phyloP scores from a whole-genome alignment of 2,113 vertebrate genomes.

The Platysteira castanea region DNA sequence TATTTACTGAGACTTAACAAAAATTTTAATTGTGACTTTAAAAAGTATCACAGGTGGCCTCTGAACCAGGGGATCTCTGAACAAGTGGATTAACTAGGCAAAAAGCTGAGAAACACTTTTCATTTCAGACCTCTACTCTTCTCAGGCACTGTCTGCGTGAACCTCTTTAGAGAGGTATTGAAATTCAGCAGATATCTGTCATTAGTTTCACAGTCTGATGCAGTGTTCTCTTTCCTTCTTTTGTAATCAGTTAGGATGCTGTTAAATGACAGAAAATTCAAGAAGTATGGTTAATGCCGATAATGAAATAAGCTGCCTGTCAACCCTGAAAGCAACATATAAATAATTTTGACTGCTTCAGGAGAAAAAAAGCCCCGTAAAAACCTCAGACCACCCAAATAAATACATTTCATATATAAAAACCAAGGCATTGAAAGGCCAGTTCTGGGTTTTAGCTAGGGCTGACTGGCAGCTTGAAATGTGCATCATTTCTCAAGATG shows the following conservation, averaged over 20 bases:
- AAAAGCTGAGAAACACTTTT: background rate
- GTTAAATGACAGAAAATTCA: background rate
- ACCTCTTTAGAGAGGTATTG: background rate
- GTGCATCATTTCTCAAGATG: background rate
- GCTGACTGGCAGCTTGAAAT: background rate
- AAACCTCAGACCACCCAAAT: background rate
- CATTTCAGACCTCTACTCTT: background rate
- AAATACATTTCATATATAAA: background rate
- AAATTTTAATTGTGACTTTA: background rate
- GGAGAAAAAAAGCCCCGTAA: background rate
- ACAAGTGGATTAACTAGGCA: background rate
- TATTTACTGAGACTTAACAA: background rate
- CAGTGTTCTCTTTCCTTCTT: background rate
- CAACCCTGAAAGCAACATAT: background rate
- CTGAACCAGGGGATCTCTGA: background rate
- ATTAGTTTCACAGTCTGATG: background rate
- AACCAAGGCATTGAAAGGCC: background rate
- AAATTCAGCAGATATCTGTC: background rate
- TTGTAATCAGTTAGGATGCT: background rate
- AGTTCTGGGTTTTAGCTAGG: background rate
- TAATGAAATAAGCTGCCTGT: background rate
- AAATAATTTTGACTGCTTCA: background rate
- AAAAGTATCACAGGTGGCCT: background rate
- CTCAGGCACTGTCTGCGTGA: background rate
- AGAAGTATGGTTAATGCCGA: background rate